Conservation (phyloP, 2,113 vertebrate genomes). For the Labeo rohita region DNA sequence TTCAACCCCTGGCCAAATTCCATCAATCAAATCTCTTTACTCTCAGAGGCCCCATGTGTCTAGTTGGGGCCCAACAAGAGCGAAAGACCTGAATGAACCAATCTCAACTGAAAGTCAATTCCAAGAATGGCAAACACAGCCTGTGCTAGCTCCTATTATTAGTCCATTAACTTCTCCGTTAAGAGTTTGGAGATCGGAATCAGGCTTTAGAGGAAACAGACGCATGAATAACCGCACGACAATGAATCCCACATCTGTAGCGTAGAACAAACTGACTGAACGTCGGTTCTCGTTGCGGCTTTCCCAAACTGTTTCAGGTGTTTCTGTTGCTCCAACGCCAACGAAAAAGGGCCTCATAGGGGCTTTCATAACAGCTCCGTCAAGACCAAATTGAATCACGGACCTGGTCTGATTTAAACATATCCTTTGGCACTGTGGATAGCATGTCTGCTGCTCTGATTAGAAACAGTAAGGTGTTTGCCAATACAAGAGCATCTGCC, state of each 20-base stretch:
- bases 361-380: slow-evolving; percentile 39
- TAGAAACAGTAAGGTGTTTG: slow-evolving; percentile 44
- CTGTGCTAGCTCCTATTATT: background rate
- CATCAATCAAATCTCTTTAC: background rate
- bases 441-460: slow-evolving; percentile 20
- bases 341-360: slow-evolving; percentile 35
- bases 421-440: slow-evolving; percentile 28
- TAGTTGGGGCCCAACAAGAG: slow-evolving; percentile 7
- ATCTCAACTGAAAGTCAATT: slow-evolving; percentile 18
- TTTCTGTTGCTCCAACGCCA: slow-evolving; percentile 38
- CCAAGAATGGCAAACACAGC: slow-evolving; percentile 2
- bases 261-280: slow-evolving; percentile 37
- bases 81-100: background rate
- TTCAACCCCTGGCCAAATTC: slow-evolving; percentile 9
- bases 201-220: slow-evolving; percentile 22
- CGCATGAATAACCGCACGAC: slow-evolving; percentile 25
- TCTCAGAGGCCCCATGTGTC: background rate
- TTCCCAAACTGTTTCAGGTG: slow-evolving; percentile 44
- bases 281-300: slow-evolving; percentile 16
- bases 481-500: slow-evolving; percentile 36
- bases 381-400: slow-evolving; percentile 23
- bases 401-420: slow-evolving; percentile 37
- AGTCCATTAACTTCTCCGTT: slow-evolving; percentile 34
- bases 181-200: slow-evolving; percentile 18
- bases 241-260: slow-evolving; percentile 36